Percentiles rank a stretch among this genome's conserved stretches.
Conservation (phyloP, 2,888 invertebrate species). For the Melanotus villosus region DNA sequence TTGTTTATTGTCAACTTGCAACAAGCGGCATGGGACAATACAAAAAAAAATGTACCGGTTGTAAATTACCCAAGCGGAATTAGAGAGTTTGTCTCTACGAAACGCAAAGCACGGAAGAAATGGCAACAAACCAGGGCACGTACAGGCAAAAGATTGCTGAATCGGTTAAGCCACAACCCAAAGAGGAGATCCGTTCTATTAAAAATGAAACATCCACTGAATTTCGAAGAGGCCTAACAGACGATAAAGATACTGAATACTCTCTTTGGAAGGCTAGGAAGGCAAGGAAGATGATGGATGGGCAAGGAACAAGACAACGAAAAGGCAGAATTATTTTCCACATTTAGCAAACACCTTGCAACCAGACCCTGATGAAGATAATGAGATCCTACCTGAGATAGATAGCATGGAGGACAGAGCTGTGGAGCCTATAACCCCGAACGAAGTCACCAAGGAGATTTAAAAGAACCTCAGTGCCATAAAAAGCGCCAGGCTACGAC, state of each 20-base stretch:
- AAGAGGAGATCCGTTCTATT: conserved; percentile 17
- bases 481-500: too few species aligned
- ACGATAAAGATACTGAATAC: too few species aligned
- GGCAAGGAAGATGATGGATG: conserved; percentile 11
- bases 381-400: not conserved
- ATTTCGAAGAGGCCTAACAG: conserved; percentile 18
- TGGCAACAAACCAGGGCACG: too few species aligned
- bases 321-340: not conserved
- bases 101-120: too few species aligned
- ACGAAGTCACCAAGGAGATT: too few species aligned
- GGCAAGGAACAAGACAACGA: not conserved
- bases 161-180: conserved; percentile 40
- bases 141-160: conserved; percentile 29
- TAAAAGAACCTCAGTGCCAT: conserved; percentile 21
- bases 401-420: not conserved
- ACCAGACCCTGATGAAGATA: not conserved
- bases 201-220: too few species aligned
- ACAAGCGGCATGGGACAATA: too few species aligned
- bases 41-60: conserved; percentile 33
- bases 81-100: too few species aligned
- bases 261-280: conserved; percentile 44
- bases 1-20: conserved; percentile 13
- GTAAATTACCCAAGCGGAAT: not conserved
- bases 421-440: too few species aligned
- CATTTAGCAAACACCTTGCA: not conserved